Conservation (phyloP, 2,888 invertebrate species). For the Stenurella melanura region DNA sequence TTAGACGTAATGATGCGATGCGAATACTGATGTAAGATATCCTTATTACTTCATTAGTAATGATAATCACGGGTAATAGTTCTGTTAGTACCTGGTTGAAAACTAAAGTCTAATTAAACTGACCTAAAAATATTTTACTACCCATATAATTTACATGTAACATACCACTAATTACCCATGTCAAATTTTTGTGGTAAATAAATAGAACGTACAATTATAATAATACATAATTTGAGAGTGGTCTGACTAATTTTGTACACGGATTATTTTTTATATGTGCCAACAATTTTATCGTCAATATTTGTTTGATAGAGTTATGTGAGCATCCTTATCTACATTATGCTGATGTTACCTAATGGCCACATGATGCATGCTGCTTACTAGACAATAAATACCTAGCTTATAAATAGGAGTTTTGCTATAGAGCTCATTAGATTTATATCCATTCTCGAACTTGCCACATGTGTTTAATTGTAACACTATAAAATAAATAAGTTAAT, state of each 20-base stretch:
- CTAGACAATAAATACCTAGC: too few species aligned
- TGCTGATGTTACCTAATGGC: too few species aligned
- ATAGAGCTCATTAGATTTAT: too few species aligned
- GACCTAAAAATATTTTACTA: constrained; percentile 13
- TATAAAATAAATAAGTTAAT: too few species aligned
- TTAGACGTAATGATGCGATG: not conserved
- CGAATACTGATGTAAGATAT: not conserved
- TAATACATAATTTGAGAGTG: constrained; percentile 1
- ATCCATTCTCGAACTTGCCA: too few species aligned
- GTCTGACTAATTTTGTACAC: not conserved
- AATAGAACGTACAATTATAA: constrained; percentile 18
- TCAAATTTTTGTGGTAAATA: constrained; percentile 12
- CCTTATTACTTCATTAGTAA: not conserved
- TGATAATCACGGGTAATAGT: not conserved
- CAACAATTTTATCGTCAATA: too few species aligned
- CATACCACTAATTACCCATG: constrained; percentile 9
- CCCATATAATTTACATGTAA: constrained; percentile 7
- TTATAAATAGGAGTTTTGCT: too few species aligned
- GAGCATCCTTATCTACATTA: too few species aligned
- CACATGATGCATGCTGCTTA: too few species aligned
- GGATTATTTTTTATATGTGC: not conserved
- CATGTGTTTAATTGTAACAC: too few species aligned
- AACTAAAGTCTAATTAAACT: constrained; percentile 3
- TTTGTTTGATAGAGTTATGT: too few species aligned
- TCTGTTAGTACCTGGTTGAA: not conserved